Percentiles rank a stretch among this genome's conserved stretches.
These are phyloP conservation scores for Autographa pulchrina DNA, from an alignment of 2,888 invertebrate species.

Conservation along the genomic window DNA sequence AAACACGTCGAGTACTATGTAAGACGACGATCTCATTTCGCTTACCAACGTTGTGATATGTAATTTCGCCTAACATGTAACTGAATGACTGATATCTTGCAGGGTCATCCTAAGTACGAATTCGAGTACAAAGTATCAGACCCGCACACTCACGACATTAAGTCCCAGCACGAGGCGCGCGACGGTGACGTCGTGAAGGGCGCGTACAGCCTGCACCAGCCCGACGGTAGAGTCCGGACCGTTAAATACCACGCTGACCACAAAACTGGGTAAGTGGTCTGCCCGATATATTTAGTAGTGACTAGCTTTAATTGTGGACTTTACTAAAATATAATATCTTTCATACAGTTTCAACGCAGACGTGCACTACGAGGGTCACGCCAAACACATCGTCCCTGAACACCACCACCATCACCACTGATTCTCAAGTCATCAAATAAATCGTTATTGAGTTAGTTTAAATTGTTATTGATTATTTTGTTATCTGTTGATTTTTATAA, in stretches of 20 bases:
- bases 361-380: slow-evolving; percentile 56
- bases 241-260: slow-evolving; percentile 85
- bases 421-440: slow-evolving; percentile 6
- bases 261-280: slow-evolving; percentile 61
- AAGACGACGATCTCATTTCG: background rate
- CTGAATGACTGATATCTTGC: background rate
- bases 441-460: background rate
- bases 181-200: slow-evolving; percentile 89
- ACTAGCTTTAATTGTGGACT: background rate
- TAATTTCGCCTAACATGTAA: background rate
- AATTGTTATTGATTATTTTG: background rate
- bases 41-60: background rate
- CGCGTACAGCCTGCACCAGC: slow-evolving; percentile 86
- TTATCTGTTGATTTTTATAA: background rate
- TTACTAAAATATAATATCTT: slow-evolving; percentile 23
- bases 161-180: slow-evolving; percentile 80
- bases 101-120: slow-evolving; percentile 65
- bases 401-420: slow-evolving; percentile 52
- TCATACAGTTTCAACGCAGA: slow-evolving; percentile 53
- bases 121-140: slow-evolving; percentile 84
- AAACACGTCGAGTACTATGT: slow-evolving; percentile 54
- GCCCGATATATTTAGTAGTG: background rate
- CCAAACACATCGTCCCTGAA: slow-evolving; percentile 58
- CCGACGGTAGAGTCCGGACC: slow-evolving; percentile 84
- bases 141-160: slow-evolving; percentile 82